These are phyloP conservation scores for Galbula dea DNA, from an alignment of 2,113 vertebrate genomes.

Conservation along the genomic window DNA sequence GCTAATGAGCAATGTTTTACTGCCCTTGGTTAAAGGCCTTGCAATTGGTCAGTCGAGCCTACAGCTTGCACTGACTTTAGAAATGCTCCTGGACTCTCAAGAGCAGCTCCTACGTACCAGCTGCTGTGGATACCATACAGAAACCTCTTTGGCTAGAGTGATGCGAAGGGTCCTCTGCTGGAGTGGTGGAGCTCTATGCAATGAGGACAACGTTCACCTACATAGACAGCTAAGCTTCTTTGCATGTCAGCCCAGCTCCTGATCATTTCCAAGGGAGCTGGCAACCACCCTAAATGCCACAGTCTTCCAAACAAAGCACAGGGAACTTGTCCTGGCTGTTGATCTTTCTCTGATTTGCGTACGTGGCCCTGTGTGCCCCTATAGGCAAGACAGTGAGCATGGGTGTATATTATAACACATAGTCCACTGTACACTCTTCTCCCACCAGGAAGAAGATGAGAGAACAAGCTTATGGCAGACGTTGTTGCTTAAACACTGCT, in stretches of 20 bases:
- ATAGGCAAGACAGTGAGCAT: fast-evolving
- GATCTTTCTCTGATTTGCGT: background rate
- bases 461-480: background rate
- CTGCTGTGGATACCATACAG: background rate
- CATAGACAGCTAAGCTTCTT: background rate
- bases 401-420: background rate
- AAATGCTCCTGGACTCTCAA: background rate
- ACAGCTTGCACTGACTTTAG: background rate
- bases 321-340: background rate
- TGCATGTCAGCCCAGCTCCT: background rate
- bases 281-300: background rate
- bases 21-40: background rate
- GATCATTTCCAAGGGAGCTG: background rate
- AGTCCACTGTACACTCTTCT: background rate
- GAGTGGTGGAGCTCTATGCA: background rate
- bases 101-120: background rate
- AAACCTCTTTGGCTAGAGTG: background rate
- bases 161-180: background rate
- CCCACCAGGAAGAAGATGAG: background rate
- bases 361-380: background rate
- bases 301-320: background rate
- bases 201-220: background rate
- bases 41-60: background rate
- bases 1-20: background rate
- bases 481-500: background rate